A percentile compares a stretch with the other conserved stretches of the same genome.
Conservation (phyloP, 2,888 invertebrate species). For the Tiliacea aurago region DNA sequence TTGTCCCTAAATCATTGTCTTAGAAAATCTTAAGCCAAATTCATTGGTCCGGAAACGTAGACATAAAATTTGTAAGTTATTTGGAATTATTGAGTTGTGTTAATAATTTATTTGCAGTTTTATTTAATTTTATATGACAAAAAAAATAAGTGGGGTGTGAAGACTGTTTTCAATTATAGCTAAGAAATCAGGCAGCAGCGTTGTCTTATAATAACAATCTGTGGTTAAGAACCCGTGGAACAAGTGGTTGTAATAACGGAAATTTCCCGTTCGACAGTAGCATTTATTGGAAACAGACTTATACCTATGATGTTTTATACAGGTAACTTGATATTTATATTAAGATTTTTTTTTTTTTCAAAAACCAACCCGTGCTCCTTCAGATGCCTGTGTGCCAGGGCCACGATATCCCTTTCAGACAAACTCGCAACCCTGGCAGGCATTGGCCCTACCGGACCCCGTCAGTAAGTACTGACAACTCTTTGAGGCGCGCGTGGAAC, state of each 20-base stretch:
- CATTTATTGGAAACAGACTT: conserved; percentile 3
- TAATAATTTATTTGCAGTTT: neutral
- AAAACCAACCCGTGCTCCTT: too few species aligned
- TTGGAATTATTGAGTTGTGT: neutral
- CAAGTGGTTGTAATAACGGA: neutral
- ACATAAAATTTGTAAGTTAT: neutral
- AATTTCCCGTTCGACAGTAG: neutral
- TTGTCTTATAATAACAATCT: neutral
- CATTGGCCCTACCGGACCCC: too few species aligned
- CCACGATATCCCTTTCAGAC: too few species aligned
- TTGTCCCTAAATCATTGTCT: conserved; percentile 18
- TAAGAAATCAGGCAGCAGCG: neutral
- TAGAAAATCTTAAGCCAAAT: conserved; percentile 5
- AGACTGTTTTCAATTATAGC: neutral
- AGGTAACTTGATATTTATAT: too few species aligned
- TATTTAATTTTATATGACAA: neutral
- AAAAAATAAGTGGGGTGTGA: neutral
- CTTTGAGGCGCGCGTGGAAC: too few species aligned
- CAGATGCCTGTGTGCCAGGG: too few species aligned
- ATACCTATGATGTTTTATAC: too few species aligned
- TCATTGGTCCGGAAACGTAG: conserved; percentile 7
- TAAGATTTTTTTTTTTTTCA: too few species aligned
- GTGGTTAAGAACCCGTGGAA: neutral
- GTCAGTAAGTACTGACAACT: too few species aligned
- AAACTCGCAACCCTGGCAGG: too few species aligned